These are phyloP conservation scores for Metaphire vulgaris DNA, from an alignment of 1,140 invertebrate genomes.

Conservation along the genomic window DNA sequence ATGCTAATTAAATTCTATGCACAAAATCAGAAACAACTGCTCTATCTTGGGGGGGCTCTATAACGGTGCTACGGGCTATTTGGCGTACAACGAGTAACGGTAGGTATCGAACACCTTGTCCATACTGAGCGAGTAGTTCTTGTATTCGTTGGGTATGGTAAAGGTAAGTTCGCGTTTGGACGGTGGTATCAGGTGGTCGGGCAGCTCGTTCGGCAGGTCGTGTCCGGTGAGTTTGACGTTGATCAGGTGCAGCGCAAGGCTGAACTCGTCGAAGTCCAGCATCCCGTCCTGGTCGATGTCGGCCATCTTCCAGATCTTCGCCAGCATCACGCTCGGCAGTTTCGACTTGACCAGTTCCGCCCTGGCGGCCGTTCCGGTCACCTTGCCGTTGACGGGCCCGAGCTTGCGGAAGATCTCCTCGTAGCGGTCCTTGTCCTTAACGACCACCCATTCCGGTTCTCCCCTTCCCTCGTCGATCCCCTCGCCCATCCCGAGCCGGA, in stretches of 20 bases:
- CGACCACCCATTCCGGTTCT: slow-evolving; percentile 94
- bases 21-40: too few species aligned
- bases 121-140: background rate
- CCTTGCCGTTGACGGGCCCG: slow-evolving; percentile 84
- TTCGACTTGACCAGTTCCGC: slow-evolving; percentile 96
- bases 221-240: slow-evolving; percentile 76
- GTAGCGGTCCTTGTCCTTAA: slow-evolving; percentile 76
- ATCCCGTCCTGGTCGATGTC: slow-evolving; percentile 95
- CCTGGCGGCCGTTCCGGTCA: slow-evolving; percentile 86
- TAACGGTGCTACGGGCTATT: background rate
- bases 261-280: slow-evolving; percentile 94
- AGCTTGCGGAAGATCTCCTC: slow-evolving; percentile 81
- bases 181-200: slow-evolving; percentile 89
- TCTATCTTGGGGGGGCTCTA: too few species aligned
- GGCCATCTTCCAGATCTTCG: slow-evolving; percentile 90
- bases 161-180: slow-evolving; percentile 58
- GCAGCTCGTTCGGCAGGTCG: slow-evolving; percentile 83
- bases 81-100: background rate
- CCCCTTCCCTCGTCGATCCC: slow-evolving; percentile 91
- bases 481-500: slow-evolving; percentile 91
- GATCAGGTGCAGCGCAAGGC: slow-evolving; percentile 96
- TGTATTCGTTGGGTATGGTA: background rate
- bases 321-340: slow-evolving; percentile 90
- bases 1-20: too few species aligned
- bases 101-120: background rate